Percentiles rank a stretch among this genome's conserved stretches.
Conservation (phyloP, 2,113 vertebrate species). For the Stigmatopora argus region DNA sequence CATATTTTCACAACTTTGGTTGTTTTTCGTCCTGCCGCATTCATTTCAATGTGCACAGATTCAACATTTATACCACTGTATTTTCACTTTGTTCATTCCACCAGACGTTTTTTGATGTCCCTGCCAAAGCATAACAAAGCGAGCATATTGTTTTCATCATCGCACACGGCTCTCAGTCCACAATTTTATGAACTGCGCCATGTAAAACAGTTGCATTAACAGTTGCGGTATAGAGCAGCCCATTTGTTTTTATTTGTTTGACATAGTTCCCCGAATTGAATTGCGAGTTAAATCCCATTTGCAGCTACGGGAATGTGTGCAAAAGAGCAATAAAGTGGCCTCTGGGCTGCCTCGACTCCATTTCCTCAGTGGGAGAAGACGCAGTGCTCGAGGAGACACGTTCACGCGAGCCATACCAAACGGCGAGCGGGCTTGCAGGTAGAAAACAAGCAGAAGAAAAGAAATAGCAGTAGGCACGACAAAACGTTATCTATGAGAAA, state of each 20-base stretch:
- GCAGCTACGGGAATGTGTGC: neutral
- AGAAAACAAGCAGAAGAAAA: neutral
- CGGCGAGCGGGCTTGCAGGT: slow-evolving; percentile 41
- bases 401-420: slow-evolving; percentile 38
- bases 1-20: too few relatives aligned
- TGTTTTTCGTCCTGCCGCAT: too few relatives aligned
- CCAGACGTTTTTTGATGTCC: neutral
- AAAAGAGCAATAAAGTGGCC: slow-evolving; percentile 26
- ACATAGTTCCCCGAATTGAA: slow-evolving; percentile 7
- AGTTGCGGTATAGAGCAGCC: neutral
- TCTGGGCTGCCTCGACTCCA: slow-evolving; percentile 37
- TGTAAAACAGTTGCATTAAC: neutral
- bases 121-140: neutral
- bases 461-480: slow-evolving; percentile 27
- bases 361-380: slow-evolving; percentile 36
- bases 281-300: slow-evolving; percentile 27
- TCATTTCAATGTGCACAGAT: too few relatives aligned
- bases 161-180: neutral
- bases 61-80: neutral
- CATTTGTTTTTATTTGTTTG: slow-evolving; percentile 19
- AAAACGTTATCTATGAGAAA: slow-evolving; percentile 46
- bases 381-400: slow-evolving; percentile 38
- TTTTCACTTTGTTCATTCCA: neutral
- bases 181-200: neutral
- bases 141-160: slow-evolving; percentile 3